These are phyloP conservation scores for Erebia ligea DNA, from an alignment of 2,888 invertebrate genomes.

Conservation along the genomic window DNA sequence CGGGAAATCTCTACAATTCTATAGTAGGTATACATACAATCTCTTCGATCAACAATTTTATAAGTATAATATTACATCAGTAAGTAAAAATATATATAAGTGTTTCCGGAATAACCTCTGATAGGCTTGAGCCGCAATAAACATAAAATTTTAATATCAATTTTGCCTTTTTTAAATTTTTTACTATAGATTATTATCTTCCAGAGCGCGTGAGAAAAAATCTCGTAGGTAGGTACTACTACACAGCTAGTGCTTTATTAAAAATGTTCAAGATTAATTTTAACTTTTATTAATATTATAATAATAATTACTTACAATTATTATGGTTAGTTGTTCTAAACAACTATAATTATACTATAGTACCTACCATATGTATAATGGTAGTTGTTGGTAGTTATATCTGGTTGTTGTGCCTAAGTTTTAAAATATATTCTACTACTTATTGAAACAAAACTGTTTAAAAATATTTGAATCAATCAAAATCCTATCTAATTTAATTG, in stretches of 20 bases:
- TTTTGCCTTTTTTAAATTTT: neutral
- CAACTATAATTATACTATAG: too few relatives aligned
- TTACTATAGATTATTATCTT: neutral
- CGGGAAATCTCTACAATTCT: conserved; percentile 6
- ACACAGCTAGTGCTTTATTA: neutral
- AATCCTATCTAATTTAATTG: neutral
- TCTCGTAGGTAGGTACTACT: neutral
- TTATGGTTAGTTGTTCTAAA: too few relatives aligned
- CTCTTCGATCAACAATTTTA: neutral
- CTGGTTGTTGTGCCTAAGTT: neutral
- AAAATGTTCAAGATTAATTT: neutral
- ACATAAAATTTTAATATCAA: conserved; percentile 4
- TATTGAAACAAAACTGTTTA: neutral
- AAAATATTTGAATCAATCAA: neutral
- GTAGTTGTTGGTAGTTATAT: neutral
- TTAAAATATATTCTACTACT: neutral
- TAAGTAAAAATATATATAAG: neutral
- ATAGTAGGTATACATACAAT: neutral
- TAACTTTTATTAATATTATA: neutral
- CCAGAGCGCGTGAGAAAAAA: neutral
- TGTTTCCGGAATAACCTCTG: neutral
- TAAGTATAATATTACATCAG: neutral
- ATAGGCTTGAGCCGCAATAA: neutral
- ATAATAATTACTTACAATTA: too few relatives aligned
- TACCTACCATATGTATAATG: too few relatives aligned